These are phyloP conservation scores for Chiroxiphia lanceolata DNA, from an alignment of 2,797 vertebrate species.

Conservation along the genomic window DNA sequence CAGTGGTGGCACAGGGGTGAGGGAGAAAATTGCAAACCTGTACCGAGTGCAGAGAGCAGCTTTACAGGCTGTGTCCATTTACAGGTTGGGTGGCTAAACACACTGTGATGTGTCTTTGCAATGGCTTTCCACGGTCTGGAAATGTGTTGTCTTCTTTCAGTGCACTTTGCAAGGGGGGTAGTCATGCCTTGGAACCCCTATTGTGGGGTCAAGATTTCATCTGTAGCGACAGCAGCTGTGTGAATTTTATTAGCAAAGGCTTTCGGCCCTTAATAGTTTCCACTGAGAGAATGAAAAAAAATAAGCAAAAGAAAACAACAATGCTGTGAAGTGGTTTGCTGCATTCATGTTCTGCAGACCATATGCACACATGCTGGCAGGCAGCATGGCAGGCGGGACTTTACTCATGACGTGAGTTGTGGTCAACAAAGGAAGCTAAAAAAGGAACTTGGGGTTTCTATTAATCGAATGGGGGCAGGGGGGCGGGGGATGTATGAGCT, in stretches of 20 bases:
- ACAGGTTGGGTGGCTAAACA: neutral
- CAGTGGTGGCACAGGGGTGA: neutral
- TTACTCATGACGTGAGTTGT: constrained; percentile 51
- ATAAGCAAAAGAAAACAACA: constrained; percentile 47
- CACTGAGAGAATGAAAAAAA: neutral
- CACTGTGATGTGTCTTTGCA: neutral
- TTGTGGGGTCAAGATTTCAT: neutral
- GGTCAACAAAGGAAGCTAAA: constrained; percentile 64
- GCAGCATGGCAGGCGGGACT: constrained; percentile 36
- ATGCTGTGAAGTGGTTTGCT: constrained; percentile 63
- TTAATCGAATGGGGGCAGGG: neutral
- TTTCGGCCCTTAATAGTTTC: constrained; percentile 40
- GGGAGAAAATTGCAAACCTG: neutral
- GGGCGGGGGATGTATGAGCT: neutral
- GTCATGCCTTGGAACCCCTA: neutral
- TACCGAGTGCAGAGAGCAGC: neutral
- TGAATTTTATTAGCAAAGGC: constrained; percentile 51
- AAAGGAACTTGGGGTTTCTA: constrained; percentile 55
- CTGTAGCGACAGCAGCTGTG: constrained; percentile 43
- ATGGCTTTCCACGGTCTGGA: neutral
- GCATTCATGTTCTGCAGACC: constrained; percentile 46
- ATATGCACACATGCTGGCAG: constrained; percentile 37
- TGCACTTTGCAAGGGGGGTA: neutral
- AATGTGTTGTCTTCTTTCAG: neutral
- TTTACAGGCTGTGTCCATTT: neutral